A percentile compares a stretch with the other conserved stretches of the same genome.
phyloP scores from a whole-genome alignment of 2,113 vertebrate genomes.

The Oxygymnocypris stewartii region DNA sequence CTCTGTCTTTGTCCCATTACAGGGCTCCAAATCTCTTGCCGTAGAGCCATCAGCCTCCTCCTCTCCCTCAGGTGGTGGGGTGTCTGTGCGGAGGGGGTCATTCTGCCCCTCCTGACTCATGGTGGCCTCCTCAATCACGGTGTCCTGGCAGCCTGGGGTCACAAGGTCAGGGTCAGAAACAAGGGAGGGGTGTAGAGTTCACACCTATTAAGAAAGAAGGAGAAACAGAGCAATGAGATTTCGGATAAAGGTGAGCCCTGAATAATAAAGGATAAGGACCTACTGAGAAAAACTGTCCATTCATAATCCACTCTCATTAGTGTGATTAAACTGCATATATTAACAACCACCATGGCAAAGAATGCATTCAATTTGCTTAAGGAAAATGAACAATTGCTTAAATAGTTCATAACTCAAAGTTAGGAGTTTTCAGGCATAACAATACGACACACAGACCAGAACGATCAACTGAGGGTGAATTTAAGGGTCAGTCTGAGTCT shows the following conservation, averaged over 20 bases:
- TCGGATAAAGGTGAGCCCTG: not conserved
- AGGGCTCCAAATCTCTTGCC: not conserved
- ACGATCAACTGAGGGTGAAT: not conserved
- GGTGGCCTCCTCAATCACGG: slow-evolving; percentile 62
- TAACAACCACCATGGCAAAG: not conserved
- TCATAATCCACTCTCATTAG: not conserved
- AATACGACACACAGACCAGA: slow-evolving; percentile 17
- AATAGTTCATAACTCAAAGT: not conserved
- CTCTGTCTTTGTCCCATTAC: slow-evolving; percentile 28
- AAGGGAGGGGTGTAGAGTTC: slow-evolving; percentile 3
- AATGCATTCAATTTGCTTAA: too few relatives aligned
- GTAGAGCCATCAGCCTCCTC: slow-evolving; percentile 26
- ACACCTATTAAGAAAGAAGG: slow-evolving; percentile 32
- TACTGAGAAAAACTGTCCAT: not conserved
- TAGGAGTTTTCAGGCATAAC: not conserved
- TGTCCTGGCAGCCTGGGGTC: slow-evolving; percentile 25
- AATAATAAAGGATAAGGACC: not conserved
- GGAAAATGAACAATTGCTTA: not conserved
- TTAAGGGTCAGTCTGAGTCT: slow-evolving; percentile 26
- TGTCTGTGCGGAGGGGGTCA: slow-evolving; percentile 66
- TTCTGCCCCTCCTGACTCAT: slow-evolving; percentile 80
- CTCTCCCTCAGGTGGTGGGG: slow-evolving; percentile 60
- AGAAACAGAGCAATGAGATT: not conserved
- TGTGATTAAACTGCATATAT: not conserved
- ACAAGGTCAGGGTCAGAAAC: slow-evolving; percentile 27